phyloP scores from a whole-genome alignment of 2,113 vertebrate species.

The Toxotes jaculatrix region DNA sequence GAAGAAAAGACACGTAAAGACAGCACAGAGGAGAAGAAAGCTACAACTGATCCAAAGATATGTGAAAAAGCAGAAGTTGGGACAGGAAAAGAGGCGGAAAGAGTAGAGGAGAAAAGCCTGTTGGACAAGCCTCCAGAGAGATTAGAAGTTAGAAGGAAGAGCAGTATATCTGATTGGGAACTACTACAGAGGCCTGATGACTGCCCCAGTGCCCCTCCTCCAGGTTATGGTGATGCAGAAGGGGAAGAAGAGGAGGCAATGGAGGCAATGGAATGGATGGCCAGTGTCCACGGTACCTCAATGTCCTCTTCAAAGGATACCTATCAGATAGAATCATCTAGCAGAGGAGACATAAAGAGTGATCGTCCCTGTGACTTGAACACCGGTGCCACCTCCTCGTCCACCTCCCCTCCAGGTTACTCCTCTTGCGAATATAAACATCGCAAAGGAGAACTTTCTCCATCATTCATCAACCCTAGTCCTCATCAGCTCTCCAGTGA shows the following conservation, averaged over 20 bases:
- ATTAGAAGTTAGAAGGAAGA: conserved; percentile 78
- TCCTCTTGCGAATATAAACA: conserved; percentile 87
- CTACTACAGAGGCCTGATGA: conserved; percentile 74
- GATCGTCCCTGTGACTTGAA: conserved; percentile 84
- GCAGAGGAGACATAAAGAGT: conserved; percentile 66
- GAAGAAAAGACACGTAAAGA: conserved; percentile 53
- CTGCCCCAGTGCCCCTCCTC: conserved; percentile 69
- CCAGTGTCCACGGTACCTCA: conserved; percentile 77
- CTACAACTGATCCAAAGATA: conserved; percentile 38
- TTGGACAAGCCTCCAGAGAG: conserved; percentile 72
- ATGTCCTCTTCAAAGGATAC: conserved; percentile 80
- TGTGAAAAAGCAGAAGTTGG: conserved; percentile 49
- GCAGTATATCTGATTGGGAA: conserved; percentile 79
- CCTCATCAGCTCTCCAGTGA: conserved; percentile 90
- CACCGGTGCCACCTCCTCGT: conserved; percentile 77
- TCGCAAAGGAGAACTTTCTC: conserved; percentile 91
- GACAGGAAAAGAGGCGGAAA: conserved; percentile 43
- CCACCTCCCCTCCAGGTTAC: conserved; percentile 69
- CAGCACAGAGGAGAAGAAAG: conserved; percentile 38
- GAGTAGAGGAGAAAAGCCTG: conserved; percentile 49
- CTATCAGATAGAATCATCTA: conserved; percentile 70
- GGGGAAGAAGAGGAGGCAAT: conserved; percentile 52
- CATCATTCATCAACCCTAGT: conserved; percentile 95
- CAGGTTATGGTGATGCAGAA: conserved; percentile 67
- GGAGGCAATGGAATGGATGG: conserved; percentile 71